Conservation (phyloP, 2,888 invertebrate genomes). For the Strigamia maritima region DNA sequence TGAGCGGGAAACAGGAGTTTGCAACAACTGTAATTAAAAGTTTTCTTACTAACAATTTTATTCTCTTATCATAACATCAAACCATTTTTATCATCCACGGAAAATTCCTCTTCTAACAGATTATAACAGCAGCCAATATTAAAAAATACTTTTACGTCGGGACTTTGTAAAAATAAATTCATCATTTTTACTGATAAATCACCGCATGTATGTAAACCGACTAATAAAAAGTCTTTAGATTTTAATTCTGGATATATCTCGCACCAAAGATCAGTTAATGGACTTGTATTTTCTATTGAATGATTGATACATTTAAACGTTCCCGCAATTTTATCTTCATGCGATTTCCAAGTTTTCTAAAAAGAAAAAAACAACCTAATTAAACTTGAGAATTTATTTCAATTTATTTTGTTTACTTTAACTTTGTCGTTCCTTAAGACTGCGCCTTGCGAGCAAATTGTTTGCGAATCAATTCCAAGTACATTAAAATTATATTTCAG, state of each 20-base stretch:
- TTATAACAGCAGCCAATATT: constrained; percentile 91
- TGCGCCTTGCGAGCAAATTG: constrained; percentile 66
- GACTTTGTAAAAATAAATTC: constrained; percentile 60
- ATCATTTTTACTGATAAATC: constrained; percentile 71
- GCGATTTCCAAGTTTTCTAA: constrained; percentile 60
- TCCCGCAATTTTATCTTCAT: constrained; percentile 38
- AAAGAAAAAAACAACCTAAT: constrained; percentile 28
- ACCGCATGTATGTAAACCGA: constrained; percentile 87
- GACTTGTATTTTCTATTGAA: not conserved
- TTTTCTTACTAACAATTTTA: not conserved
- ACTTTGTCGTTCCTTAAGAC: constrained; percentile 54
- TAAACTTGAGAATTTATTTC: constrained; percentile 33
- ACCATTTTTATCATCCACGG: constrained; percentile 45
- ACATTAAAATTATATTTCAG: constrained; percentile 69
- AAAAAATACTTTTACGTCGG: constrained; percentile 60
- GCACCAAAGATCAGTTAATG: not conserved
- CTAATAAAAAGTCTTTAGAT: constrained; percentile 49
- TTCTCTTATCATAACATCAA: not conserved
- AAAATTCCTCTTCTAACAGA: constrained; percentile 63
- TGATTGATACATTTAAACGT: constrained; percentile 29
- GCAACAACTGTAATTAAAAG: not conserved
- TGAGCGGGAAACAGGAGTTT: constrained; percentile 65
- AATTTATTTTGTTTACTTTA: constrained; percentile 46
- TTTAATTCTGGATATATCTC: not conserved
- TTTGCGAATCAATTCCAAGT: constrained; percentile 75